These are phyloP conservation scores for Chrysolina americana DNA, from an alignment of 2,888 invertebrate genomes.

Conservation along the genomic window DNA sequence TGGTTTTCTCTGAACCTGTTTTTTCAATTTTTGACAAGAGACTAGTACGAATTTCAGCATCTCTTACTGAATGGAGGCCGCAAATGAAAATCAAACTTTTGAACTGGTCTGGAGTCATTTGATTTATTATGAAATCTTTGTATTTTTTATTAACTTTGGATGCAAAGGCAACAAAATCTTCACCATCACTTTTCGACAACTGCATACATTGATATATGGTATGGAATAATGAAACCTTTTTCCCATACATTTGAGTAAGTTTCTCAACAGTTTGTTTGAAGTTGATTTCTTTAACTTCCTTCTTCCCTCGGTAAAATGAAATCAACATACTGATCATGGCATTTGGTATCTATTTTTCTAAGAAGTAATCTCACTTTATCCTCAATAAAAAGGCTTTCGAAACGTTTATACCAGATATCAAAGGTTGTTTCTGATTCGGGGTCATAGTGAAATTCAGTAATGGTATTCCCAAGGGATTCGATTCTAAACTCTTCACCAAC, in stretches of 20 bases:
- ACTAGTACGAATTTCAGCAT: not conserved
- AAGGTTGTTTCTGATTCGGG: not conserved
- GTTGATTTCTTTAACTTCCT: not conserved
- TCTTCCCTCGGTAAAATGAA: not conserved
- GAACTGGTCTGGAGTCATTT: constrained; percentile 12
- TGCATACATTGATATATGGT: not conserved
- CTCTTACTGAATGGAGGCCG: not conserved
- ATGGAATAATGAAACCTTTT: not conserved
- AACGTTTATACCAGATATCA: constrained; percentile 2
- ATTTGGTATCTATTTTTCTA: not conserved
- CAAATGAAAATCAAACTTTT: constrained; percentile 4
- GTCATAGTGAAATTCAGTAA: constrained; percentile 1
- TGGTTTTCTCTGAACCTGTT: not conserved
- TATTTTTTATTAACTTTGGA: not conserved
- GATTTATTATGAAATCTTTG: not conserved
- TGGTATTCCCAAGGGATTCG: not conserved
- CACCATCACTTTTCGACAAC: not conserved
- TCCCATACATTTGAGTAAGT: not conserved
- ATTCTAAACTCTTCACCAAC: not conserved
- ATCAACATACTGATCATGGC: not conserved
- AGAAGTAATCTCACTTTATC: constrained; percentile 1
- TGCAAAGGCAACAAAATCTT: constrained; percentile 1
- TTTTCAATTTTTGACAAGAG: not conserved
- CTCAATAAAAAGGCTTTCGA: not conserved
- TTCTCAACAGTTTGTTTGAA: not conserved